Conservation (phyloP, 2,888 invertebrate species). For the Poecilus cupreus region DNA sequence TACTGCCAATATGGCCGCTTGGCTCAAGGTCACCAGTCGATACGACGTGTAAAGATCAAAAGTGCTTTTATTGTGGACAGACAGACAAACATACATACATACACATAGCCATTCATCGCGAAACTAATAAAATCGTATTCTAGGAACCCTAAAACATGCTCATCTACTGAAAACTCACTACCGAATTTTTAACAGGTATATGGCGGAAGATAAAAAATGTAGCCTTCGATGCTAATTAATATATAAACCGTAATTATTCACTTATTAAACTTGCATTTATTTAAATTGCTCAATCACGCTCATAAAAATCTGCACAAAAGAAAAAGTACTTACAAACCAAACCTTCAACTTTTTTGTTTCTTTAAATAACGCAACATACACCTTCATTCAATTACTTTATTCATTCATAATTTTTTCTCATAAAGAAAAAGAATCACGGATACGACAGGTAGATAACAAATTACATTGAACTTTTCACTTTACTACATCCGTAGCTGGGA, state of each 20-base stretch:
- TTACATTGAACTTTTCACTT: conserved; percentile 21
- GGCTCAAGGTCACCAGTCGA: too few species aligned
- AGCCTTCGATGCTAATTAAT: neutral
- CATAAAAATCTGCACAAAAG: neutral
- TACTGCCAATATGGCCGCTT: too few species aligned
- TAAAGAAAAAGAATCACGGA: conserved; percentile 37
- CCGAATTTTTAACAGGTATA: too few species aligned
- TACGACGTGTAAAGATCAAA: too few species aligned
- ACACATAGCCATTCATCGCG: too few species aligned
- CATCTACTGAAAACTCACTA: too few species aligned
- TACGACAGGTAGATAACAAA: neutral
- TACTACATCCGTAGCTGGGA: too few species aligned
- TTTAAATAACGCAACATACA: neutral
- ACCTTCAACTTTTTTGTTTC: conserved; percentile 25
- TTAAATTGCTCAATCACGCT: neutral
- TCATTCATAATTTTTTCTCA: conserved; percentile 31
- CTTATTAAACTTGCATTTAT: neutral
- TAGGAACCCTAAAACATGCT: too few species aligned
- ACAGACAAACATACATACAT: too few species aligned
- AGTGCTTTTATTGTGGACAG: too few species aligned
- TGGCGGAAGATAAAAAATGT: neutral
- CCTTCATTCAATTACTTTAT: neutral
- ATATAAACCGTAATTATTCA: neutral
- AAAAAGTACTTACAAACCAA: neutral
- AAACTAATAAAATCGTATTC: too few species aligned